phyloP scores from a whole-genome alignment of 2,888 invertebrate species.

The Zaprionus obscuricornis region DNA sequence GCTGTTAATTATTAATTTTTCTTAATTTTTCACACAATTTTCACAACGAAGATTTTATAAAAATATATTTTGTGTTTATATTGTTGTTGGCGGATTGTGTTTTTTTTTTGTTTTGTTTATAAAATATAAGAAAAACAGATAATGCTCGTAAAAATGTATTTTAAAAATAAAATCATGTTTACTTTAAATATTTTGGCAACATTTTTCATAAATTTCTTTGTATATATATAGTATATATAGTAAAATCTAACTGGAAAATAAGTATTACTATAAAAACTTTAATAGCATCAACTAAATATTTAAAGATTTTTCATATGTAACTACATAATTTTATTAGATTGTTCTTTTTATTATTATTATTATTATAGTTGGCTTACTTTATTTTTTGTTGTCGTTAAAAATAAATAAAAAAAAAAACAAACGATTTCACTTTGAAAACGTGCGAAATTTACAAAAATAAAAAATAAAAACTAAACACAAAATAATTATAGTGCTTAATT shows the following conservation, averaged over 20 bases:
- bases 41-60: no score
- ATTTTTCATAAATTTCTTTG: neutral
- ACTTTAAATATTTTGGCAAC: conserved; percentile 16
- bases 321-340: no score
- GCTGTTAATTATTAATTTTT: conserved; percentile 40
- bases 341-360: conserved; percentile 7
- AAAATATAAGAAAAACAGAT: conserved; percentile 2
- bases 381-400: conserved; percentile 1
- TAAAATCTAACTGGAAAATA: no score
- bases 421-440: conserved; percentile 46
- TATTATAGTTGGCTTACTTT: conserved; percentile 27
- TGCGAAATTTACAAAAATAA: no score
- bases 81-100: neutral
- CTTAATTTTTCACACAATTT: conserved; percentile 37
- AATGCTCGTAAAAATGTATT: conserved; percentile 42
- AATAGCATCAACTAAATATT: no score
- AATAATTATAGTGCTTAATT: conserved; percentile 27
- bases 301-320: no score
- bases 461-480: no score
- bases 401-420: conserved; percentile 3
- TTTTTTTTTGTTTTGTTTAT: conserved; percentile 36
- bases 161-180: conserved; percentile 37
- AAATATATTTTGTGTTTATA: conserved; percentile 30
- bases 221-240: conserved; percentile 34
- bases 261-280: no score